Conservation (phyloP, 2,797 vertebrate genomes). For the Gephyroberyx darwinii region DNA sequence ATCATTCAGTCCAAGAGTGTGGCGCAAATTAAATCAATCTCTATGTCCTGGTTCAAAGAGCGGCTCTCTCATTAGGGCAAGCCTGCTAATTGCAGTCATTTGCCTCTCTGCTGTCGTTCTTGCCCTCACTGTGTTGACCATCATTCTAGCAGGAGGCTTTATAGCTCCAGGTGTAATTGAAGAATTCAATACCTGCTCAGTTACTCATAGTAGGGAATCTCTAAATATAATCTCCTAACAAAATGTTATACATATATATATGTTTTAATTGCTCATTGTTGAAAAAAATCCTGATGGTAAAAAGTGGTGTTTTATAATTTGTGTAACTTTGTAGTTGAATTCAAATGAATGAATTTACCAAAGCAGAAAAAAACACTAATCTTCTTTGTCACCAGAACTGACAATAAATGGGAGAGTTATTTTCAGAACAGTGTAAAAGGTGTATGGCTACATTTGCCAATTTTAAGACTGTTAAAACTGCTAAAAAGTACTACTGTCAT, state of each 20-base stretch:
- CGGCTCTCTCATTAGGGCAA: constrained; percentile 65
- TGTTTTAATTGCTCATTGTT: too few species aligned
- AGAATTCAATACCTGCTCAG: constrained; percentile 48
- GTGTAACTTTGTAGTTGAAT: neutral
- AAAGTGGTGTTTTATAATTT: neutral
- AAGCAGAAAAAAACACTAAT: neutral
- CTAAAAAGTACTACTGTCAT: neutral
- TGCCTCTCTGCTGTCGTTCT: constrained; percentile 59
- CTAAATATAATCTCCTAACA: constrained; percentile 45
- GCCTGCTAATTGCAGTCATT: constrained; percentile 71
- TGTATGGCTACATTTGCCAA: neutral
- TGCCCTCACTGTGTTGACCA: constrained; percentile 60
- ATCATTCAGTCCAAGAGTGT: constrained; percentile 57
- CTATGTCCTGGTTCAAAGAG: constrained; percentile 58
- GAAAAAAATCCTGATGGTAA: neutral
- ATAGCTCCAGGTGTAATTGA: constrained; percentile 26
- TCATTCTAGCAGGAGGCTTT: constrained; percentile 46
- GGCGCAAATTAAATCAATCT: constrained; percentile 73
- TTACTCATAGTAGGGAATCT: constrained; percentile 36
- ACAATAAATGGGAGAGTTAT: neutral
- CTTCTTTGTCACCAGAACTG: neutral
- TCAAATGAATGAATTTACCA: neutral
- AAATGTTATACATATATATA: constrained; percentile 21
- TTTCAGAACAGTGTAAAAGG: neutral
- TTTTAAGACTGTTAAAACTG: neutral